Evolutionary conservation across 2,888 invertebrate species (phyloP), one percentile per base, ranked within the genome.

Genomic region (Rhingia campestris): DNA sequence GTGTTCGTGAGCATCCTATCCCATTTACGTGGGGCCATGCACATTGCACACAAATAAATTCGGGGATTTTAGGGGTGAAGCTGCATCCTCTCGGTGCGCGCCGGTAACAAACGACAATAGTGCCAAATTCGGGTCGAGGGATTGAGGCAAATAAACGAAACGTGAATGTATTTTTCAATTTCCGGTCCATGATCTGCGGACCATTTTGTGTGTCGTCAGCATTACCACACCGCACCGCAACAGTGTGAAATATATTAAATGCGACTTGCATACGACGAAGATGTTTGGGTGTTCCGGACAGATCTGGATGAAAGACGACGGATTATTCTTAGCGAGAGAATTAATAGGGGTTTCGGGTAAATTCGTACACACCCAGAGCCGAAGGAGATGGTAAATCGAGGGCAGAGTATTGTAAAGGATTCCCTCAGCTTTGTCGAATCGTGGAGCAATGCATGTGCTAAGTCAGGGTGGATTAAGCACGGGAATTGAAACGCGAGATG

Each of bases 81-180:
- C 49, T 73, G 51, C 77, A 77, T 76, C 59, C 74, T 51, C 67
- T 58, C 45, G 58, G 43, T 70, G 41, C 51, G 41, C 66, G 51
- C 58, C 54, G 72, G 64, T 66, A 53, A 53, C 61, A 81, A 72
- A 81, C 72, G 66, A 73, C 77, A 77, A 67, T 67, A 51, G 58
- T 77, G 56, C 67, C 51, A 63, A 73, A 67, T 56, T 63, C 37
- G 54, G 56, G 47, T 43, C 43, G 59, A 33, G 35, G 33, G 12
- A 63, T 33, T 12, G 39, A 51, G 12, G 41, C 41, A 66, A 66
- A 41, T 49, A 53, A 54, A 53, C 61, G 69, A 58, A 79, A 54
- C 69, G 74, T 69, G 64, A 49, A 84, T 69, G 70, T 59, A 84
- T 84, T 79, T 84, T 79, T 84, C 84, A 84, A 84, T 84, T 84